Evolutionary conservation across 1,140 invertebrate genomes (phyloP).

Genomic region (Rhagoletis pomonella): DNA sequence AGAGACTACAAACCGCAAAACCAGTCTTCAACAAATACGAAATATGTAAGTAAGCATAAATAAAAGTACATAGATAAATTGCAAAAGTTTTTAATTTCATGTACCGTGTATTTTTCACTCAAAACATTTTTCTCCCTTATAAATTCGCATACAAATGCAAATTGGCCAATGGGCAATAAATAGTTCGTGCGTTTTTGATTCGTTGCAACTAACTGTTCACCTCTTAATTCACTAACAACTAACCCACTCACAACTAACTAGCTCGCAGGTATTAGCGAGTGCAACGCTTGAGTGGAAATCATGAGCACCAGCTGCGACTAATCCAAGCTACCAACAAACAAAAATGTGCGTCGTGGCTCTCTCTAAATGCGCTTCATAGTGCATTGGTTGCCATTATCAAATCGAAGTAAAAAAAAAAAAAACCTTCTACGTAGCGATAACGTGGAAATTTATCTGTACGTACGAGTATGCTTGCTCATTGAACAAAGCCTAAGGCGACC

Average conservation of each 20-base stretch:
- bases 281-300: background rate
- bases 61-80: no score
- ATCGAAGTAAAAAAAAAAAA: background rate
- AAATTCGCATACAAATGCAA: no score
- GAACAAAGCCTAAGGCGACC: slow-evolving; percentile 1
- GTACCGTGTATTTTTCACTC: no score
- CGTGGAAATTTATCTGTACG: background rate
- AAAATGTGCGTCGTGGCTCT: background rate
- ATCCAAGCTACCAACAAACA: background rate
- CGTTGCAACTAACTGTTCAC: no score
- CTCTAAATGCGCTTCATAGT: background rate
- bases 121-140: no score
- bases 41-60: no score
- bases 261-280: background rate
- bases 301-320: background rate
- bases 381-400: slow-evolving; percentile 20
- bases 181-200: no score
- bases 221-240: background rate
- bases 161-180: no score
- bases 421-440: background rate
- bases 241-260: background rate
- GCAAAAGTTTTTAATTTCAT: no score
- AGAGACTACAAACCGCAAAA: no score
- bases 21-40: no score
- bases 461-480: background rate